Conservation (phyloP, 1,140 invertebrate genomes). For the Camponotus vicinus region DNA sequence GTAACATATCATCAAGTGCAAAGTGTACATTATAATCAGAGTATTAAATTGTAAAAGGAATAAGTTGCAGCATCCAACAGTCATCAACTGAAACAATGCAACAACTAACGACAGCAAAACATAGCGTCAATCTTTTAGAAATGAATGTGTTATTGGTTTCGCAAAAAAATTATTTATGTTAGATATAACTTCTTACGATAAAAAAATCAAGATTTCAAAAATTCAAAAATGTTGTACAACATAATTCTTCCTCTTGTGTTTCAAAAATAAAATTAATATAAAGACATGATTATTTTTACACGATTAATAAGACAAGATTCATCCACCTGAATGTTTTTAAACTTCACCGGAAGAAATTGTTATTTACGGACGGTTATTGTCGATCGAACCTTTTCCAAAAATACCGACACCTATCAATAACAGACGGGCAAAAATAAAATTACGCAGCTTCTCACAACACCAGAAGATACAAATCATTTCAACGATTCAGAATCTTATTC, state of each 20-base stretch:
- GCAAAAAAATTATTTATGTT: not conserved
- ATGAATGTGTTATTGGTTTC: not conserved
- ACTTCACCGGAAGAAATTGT: not conserved
- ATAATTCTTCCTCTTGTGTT: not conserved
- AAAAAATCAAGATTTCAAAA: not conserved
- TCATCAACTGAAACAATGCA: conserved; percentile 52
- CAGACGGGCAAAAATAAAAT: not conserved
- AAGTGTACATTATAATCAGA: conserved; percentile 51
- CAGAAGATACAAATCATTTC: not conserved
- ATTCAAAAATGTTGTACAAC: not conserved
- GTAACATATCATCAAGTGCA: conserved; percentile 35
- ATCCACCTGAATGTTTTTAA: not conserved
- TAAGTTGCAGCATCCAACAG: conserved; percentile 27
- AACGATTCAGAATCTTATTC: not conserved
- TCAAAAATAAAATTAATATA: too few species aligned
- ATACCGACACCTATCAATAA: not conserved
- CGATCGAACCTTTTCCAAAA: conserved; percentile 17
- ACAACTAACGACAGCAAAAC: conserved; percentile 26
- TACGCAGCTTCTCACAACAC: not conserved
- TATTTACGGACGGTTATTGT: not conserved
- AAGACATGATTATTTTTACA: not conserved
- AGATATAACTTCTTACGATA: not conserved
- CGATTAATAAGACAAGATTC: not conserved
- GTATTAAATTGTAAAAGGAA: conserved; percentile 34
- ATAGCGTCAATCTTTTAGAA: not conserved